Evolutionary conservation across 2,888 invertebrate species (phyloP).

Genomic region (Aphrophora alni): DNA sequence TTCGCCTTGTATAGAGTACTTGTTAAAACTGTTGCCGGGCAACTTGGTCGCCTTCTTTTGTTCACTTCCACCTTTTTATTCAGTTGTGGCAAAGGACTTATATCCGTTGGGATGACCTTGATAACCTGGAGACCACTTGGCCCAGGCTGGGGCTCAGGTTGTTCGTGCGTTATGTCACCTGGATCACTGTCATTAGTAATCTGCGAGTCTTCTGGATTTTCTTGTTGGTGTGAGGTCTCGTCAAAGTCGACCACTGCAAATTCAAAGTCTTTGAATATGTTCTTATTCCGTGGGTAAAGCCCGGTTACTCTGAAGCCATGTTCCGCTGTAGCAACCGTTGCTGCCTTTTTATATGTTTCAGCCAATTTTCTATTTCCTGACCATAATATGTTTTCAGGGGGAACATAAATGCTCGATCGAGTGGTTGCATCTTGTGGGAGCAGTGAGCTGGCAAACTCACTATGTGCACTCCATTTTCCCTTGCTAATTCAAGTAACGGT

Average conservation of each 20-base stretch:
- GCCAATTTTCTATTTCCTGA: constrained; percentile 20
- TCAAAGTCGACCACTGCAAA: not conserved
- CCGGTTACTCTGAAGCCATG: not conserved
- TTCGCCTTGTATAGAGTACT: not conserved
- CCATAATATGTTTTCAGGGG: constrained; percentile 42
- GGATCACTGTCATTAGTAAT: too few relatives aligned
- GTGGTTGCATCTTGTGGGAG: constrained; percentile 38
- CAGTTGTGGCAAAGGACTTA: not conserved
- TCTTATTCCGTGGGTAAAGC: not conserved
- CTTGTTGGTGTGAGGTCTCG: not conserved
- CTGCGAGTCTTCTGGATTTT: not conserved
- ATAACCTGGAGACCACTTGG: too few relatives aligned
- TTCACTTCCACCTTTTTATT: not conserved
- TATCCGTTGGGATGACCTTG: not conserved
- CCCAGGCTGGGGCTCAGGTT: too few relatives aligned
- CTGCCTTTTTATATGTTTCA: not conserved
- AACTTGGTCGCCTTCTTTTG: not conserved
- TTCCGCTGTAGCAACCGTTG: not conserved
- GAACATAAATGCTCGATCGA: constrained; percentile 33
- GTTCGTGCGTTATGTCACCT: too few relatives aligned
- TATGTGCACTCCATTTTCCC: constrained; percentile 51
- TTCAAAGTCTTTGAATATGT: not conserved
- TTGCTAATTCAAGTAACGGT: not conserved
- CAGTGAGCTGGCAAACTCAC: constrained; percentile 53
- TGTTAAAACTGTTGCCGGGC: not conserved